Percentiles rank a stretch among this genome's conserved stretches.
Conservation (phyloP, 2,797 vertebrate species). For the Telmatherina bonti region DNA sequence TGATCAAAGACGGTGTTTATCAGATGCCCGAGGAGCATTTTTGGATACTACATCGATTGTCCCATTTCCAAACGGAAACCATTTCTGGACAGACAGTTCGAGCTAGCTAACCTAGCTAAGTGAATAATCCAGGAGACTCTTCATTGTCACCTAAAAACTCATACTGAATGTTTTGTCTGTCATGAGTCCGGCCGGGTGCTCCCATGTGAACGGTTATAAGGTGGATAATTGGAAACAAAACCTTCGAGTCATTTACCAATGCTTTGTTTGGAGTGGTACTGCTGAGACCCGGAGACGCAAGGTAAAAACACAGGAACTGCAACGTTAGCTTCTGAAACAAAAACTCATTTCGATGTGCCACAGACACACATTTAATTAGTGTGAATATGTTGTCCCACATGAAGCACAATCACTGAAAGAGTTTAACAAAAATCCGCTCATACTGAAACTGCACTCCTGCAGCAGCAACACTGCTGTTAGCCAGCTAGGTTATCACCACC, state of each 20-base stretch:
- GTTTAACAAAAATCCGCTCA: conserved; percentile 9
- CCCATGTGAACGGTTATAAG: conserved; percentile 98
- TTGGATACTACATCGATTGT: conserved; percentile 81
- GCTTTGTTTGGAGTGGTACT: conserved; percentile 98
- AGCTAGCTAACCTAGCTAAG: conserved; percentile 76
- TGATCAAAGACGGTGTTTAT: conserved; percentile 65
- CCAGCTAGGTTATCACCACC: conserved; percentile 62
- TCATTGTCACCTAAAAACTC: conserved; percentile 71
- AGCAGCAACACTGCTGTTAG: conserved; percentile 47
- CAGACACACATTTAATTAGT: conserved; percentile 42
- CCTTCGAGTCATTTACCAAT: conserved; percentile 96
- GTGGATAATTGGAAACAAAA: conserved; percentile 99
- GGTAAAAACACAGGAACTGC: conserved; percentile 80
- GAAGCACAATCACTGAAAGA: conserved; percentile 64
- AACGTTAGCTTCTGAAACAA: conserved; percentile 51
- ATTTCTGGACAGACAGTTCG: conserved; percentile 80
- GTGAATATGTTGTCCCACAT: conserved; percentile 62
- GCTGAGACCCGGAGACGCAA: conserved; percentile 96
- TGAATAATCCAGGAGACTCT: conserved; percentile 75
- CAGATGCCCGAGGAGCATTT: conserved; percentile 76
- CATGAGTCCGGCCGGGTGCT: conserved; percentile 97
- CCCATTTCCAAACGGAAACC: conserved; percentile 83
- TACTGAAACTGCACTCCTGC: conserved; percentile 33
- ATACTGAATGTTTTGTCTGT: conserved; percentile 86
- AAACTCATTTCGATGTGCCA: conserved; percentile 52